A percentile compares a stretch with the other conserved stretches of the same genome.
These are phyloP conservation scores for Synanceia verrucosa DNA, from an alignment of 2,797 vertebrate species.

Conservation along the genomic window DNA sequence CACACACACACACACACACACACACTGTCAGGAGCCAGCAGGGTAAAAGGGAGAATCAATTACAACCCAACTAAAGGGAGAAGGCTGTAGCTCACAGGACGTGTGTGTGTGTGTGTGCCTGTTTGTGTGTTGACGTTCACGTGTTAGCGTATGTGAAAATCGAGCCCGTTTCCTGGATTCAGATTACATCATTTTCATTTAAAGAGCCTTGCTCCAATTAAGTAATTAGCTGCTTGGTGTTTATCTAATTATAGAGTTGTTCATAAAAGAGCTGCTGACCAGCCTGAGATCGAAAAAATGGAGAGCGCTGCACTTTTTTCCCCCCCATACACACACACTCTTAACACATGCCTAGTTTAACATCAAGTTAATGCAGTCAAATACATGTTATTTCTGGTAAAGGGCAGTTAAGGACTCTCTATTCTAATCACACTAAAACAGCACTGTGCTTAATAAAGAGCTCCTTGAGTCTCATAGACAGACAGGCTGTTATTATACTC, in stretches of 20 bases:
- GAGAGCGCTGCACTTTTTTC: constrained; percentile 71
- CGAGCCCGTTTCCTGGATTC: constrained; percentile 74
- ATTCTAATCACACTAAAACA: constrained; percentile 74
- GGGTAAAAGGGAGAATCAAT: constrained; percentile 76
- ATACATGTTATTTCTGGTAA: constrained; percentile 78
- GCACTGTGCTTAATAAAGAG: constrained; percentile 62
- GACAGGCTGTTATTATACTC: constrained; percentile 23
- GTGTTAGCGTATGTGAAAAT: constrained; percentile 56
- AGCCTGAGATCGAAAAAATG: constrained; percentile 63
- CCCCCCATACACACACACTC: not conserved
- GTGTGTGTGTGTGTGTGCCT: constrained; percentile 31
- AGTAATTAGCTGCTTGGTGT: constrained; percentile 84
- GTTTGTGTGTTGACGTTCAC: constrained; percentile 44
- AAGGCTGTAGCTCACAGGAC: constrained; percentile 64
- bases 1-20: constrained; percentile 10
- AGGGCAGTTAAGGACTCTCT: constrained; percentile 61
- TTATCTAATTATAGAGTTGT: constrained; percentile 82
- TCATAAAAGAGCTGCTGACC: constrained; percentile 83
- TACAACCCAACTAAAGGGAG: constrained; percentile 65
- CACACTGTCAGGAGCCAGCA: constrained; percentile 44
- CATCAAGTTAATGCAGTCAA: constrained; percentile 71
- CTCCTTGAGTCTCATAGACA: constrained; percentile 34
- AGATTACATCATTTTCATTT: constrained; percentile 84
- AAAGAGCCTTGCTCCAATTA: constrained; percentile 84
- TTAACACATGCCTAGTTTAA: constrained; percentile 40